Base-by-base conservation (phyloP, 2,797 vertebrate species). In the Heterohyrax brucei region DNA sequence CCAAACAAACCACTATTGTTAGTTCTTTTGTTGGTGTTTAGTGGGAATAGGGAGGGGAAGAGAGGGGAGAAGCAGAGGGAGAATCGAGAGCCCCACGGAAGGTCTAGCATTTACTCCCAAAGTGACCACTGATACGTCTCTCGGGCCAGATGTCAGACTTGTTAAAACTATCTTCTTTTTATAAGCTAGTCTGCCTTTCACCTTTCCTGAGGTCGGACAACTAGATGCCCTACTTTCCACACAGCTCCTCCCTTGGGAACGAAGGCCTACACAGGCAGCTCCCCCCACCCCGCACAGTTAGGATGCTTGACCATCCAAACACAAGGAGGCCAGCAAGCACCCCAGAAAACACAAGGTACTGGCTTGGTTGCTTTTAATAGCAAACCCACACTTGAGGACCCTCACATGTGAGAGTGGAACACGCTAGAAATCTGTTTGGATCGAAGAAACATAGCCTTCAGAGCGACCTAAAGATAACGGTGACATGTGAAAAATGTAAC, bases 191-290 rank as follows among this genome's bases (percentile, higher is more conserved):
- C 92, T 83, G 91, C 82, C 92, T 94, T 86, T 96, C 93, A 93
- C 95, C 94, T 96, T 92, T 95, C 89, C 96, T 94, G 62, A 97
- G 97, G 79, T 84, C 73, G 77, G 85, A 84, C 92, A 87, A 66
- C 66, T 79, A 77, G 61, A 77, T 94, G 95, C 24, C 95, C 96
- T 93, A 95, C 93, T 97, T 96, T 44, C 83, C 24, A 30, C 0
- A 70, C 66, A 62, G 53, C 26, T 75, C 77, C 75, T 97, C 93
- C 95, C 87, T 46, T 18, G 82, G 76, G 97, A 72, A 80, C 81
- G n/a, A 76, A 61, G 66, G 66, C 64, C 84, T 1, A 0, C 80
- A 59, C 64, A 76, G 53, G 44, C 46, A 64, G n/a, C 26, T 33
- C 21, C 24, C 48, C 62, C 6, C n/a, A 68, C 4, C 50, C 50